Base-by-base conservation (phyloP, 1,140 invertebrate genomes). In the Radopholus similis region DNA sequence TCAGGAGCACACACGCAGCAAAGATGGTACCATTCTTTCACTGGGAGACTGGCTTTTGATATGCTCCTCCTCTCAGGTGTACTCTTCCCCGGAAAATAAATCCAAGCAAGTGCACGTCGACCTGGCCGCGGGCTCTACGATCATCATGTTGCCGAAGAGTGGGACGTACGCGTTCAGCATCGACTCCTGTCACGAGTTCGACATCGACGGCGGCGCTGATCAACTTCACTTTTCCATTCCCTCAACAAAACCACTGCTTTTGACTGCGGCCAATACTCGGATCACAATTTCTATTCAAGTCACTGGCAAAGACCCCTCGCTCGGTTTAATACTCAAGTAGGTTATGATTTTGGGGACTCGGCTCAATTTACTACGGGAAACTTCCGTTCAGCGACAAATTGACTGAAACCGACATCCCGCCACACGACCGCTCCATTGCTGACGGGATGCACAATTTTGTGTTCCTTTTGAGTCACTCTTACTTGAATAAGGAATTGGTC, bases 151-250 rank as follows among this genome's bases (percentile, higher is more conserved):
- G 23, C 38, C 40, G n/a, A 3, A 3, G 34, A 15, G 23, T 9
- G 26, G 23, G 32, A 34, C 53, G 13, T 59, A 69, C 26, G 21
- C 1, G 3, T 64, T 66, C 55, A 28, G 44, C 18, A 32, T 66
- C 30, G 15, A 26, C 6, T 68, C 66, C 21, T 68, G 66, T 49
- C 42, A 68, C 40, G 49, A 68, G 30, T 66, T 68, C 18, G 55
- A 64, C 13, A 42, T 64, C 42, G 49, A 59, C 37, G 57, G n/a
- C n/a, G n/a, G 42, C n/a, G 18, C 1, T 35, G 57, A 35, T 38
- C 32, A 5, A 35, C 26, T 28, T 59, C 34, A 3, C n/a, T 59
- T 59, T 59, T 26, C 26, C 5, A 21, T 51, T 59, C 34, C 57
- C 18, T 59, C 57, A 13, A n/a, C n/a, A 4, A 21, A n/a, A 18